Evolutionary conservation across 2,797 vertebrate species (phyloP), one percentile per base, ranked within the genome.

Genomic region (Emys orbicularis): DNA sequence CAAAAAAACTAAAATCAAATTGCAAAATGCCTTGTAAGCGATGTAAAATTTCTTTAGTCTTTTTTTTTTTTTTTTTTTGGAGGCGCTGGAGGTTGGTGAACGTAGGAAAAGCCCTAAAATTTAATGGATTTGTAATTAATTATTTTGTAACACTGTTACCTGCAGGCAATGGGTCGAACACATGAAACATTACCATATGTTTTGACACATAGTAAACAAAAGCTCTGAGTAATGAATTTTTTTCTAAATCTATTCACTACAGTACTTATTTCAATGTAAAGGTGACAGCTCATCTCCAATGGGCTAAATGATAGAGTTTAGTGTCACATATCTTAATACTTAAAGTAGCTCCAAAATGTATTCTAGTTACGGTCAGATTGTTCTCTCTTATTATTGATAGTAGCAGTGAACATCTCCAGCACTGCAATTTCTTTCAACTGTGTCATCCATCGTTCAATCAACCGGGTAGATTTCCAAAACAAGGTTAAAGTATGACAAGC

Each of bases 261-360:
- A 52, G 31, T 87, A 1, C 90, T 91, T 91, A 52, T 88, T 91
- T 92, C 9, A 72, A 49, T 56, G 2, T 54, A 25, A 83, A 31
- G 13, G 23, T 16, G 13, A 49, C 47, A 77, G 74, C 41, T 77
- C 34, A 85, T 90, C 54, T 68, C 50, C 21, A 4, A 6, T 76
- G 27, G 5, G n/a, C 44, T 93, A 84, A 93, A 86, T 79, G 92
- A 90, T 12, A 49, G 77, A 81, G 57, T 76, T 76, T 77, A 37
- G 74, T 4, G 16, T 61, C 83, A 56, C 83, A 59, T 77, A 41
- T 72, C 19, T 87, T 93, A 44, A 90, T 89, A 87, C 74, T 80
- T 68, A 53, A 96, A 89, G 85, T 61, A n/a, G 68, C 79, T 94
- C 23, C 44, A 86, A 80, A 83, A 56, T 88, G 90, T 89, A 11